Base-by-base conservation (phyloP, 2,888 invertebrate genomes). In the Drosophila longiperda region DNA sequence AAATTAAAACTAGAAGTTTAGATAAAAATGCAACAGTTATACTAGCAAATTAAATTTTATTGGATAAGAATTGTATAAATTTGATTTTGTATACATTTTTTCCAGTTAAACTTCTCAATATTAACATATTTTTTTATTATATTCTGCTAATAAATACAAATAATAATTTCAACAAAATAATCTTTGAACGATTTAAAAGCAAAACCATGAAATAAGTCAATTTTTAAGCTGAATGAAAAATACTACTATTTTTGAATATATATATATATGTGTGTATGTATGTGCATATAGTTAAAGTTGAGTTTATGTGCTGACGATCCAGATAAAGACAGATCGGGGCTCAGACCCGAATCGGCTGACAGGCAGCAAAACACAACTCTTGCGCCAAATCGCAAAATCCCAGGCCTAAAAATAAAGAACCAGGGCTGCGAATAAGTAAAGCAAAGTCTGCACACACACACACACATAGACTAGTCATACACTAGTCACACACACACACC, bases 241-340 rank as follows among this genome's bases (percentile, higher is more conserved):
- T 23, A 8, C 0, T 0, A 4, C 3, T 7, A 45, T 45, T 8
- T 45, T 15, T 15, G 15, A 15, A 15, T 7, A 0, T 8, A 4
- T 4, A 23, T 45, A 15, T 23, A 38, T 38, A 36, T 8, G 34
- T 33, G n/a, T 12, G n/a, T 36, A 17, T 34, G n/a, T 20, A 11
- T 42, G 2, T 58, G 20, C 50, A 20, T 57, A 17, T 52, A 42
- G 38, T 36, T 65, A 64, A 53, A 62, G 67, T 61, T 45, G 59
- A 60, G 66, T 38, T 74, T 59, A 60, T 59, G 55, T 42, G 49
- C 58, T 52, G 62, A 67, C 75, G 83, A 84, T 84, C 83, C 83
- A 73, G 83, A 84, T 84, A 86, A 83, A 71, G 86, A 84, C 87
- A 80, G 85, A 85, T 85, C 85, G 81, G 77, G 79, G 84, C 87